Evolutionary conservation across 2,888 invertebrate genomes (phyloP).

Genomic region (Corbicula japonica): DNA sequence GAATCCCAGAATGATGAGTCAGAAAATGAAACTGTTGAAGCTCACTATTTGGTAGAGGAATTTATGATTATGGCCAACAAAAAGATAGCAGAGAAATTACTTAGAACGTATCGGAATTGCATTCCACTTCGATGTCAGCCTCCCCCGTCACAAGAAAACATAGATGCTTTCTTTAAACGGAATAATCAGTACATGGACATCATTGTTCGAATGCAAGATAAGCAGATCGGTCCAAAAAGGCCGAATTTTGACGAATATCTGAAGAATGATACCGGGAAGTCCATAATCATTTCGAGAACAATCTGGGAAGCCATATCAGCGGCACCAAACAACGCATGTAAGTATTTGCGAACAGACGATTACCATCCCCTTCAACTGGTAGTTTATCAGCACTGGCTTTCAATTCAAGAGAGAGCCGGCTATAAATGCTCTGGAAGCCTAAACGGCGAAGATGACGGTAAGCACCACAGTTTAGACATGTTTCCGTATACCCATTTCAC

Average conservation of each 20-base stretch:
- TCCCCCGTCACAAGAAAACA: conserved; percentile 56
- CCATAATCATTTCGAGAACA: conserved; percentile 18
- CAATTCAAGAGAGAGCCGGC: conserved; percentile 63
- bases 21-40: conserved; percentile 44
- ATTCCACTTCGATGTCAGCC: conserved; percentile 66
- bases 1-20: conserved; percentile 36
- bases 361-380: conserved; percentile 62
- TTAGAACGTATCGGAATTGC: conserved; percentile 40
- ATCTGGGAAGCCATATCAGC: conserved; percentile 33
- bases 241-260: conserved; percentile 24
- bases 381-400: conserved; percentile 62
- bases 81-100: conserved; percentile 53
- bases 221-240: conserved; percentile 18
- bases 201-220: conserved; percentile 59
- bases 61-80: conserved; percentile 69
- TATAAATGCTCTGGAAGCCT: conserved; percentile 62
- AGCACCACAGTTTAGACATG: conserved; percentile 69
- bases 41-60: conserved; percentile 70
- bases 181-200: conserved; percentile 49
- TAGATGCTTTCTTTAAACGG: conserved; percentile 52
- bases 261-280: conserved; percentile 3
- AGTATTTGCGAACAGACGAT: conserved; percentile 59
- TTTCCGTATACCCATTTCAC: conserved; percentile 70
- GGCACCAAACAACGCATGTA: conserved; percentile 23
- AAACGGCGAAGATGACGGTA: conserved; percentile 44